Percentiles rank a stretch among this genome's conserved stretches.
Conservation (phyloP, 2,797 vertebrate species). For the Sternotherus odoratus region DNA sequence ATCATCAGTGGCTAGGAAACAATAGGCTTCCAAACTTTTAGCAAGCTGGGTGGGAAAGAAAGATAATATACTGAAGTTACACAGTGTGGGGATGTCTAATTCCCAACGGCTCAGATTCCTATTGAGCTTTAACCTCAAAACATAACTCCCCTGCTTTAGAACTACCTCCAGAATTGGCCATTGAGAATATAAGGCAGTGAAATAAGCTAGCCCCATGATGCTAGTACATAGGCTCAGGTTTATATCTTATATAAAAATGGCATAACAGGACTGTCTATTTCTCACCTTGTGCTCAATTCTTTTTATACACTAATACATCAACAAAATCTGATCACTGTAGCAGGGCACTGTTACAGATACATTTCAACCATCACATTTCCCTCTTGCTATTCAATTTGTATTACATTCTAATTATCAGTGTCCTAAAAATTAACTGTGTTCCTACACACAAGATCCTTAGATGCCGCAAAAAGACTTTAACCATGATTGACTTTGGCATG, state of each 20-base stretch:
- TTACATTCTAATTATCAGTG: slow-evolving; percentile 10
- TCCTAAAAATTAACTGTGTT: slow-evolving; percentile 31
- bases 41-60: neutral
- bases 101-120: neutral
- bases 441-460: neutral
- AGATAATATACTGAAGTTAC: neutral
- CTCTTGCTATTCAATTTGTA: neutral
- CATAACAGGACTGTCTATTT: slow-evolving; percentile 22
- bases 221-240: slow-evolving; percentile 18
- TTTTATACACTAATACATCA: slow-evolving; percentile 48
- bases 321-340: neutral
- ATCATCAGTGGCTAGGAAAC: slow-evolving; percentile 12
- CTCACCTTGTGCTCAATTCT: slow-evolving; percentile 44
- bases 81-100: neutral
- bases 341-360: neutral
- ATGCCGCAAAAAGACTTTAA: neutral
- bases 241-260: slow-evolving; percentile 56
- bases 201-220: slow-evolving; percentile 32
- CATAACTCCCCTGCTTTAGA: neutral
- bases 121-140: slow-evolving; percentile 17
- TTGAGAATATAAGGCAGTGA: slow-evolving; percentile 20
- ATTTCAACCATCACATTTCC: neutral
- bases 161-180: slow-evolving; percentile 14
- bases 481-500: slow-evolving; percentile 4
- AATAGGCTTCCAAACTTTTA: slow-evolving; percentile 45